Evolutionary conservation across 2,113 vertebrate species (phyloP).

Genomic region (Entosphenus tridentatus): DNA sequence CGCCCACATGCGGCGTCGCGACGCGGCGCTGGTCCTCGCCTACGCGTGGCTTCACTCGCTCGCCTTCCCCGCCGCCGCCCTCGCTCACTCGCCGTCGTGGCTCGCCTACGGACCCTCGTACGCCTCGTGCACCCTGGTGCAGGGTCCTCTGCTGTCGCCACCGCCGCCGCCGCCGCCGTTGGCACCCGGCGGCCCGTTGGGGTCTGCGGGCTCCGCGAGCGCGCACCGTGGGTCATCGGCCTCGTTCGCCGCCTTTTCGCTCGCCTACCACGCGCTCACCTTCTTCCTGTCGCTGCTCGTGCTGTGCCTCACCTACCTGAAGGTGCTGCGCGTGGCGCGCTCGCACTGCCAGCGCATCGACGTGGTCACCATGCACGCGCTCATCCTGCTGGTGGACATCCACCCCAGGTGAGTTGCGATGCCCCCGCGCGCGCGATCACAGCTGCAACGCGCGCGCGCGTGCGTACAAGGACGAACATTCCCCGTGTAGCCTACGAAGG

Average conservation of each 20-base stretch:
- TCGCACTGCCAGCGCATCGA: conserved; percentile 40
- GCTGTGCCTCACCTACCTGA: conserved; percentile 33
- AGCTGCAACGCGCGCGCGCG: too few relatives aligned
- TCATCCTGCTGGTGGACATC: conserved; percentile 39
- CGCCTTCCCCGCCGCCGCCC: conserved; percentile 24
- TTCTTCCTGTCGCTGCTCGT: conserved; percentile 31
- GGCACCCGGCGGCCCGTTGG: conserved; percentile 30
- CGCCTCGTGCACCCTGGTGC: conserved; percentile 29
- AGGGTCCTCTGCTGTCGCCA: conserved; percentile 30
- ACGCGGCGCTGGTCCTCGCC: conserved; percentile 29
- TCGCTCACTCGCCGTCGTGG: conserved; percentile 25
- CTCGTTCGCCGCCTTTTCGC: conserved; percentile 24
- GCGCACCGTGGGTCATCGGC: background rate
- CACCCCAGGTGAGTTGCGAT: conserved; percentile 27
- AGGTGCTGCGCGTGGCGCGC: conserved; percentile 32
- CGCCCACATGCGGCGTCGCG: conserved; percentile 36
- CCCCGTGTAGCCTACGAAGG: too few relatives aligned
- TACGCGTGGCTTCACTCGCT: conserved; percentile 33
- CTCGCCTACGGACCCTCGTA: conserved; percentile 31
- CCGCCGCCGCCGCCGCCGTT: conserved; percentile 28
- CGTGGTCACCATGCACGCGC: conserved; percentile 34
- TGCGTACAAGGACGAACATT: too few relatives aligned
- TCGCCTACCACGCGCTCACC: conserved; percentile 28
- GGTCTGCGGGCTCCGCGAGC: conserved; percentile 27
- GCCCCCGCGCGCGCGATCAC: too few relatives aligned